Conservation (phyloP, 2,113 vertebrate genomes). For the Hylia prasina region DNA sequence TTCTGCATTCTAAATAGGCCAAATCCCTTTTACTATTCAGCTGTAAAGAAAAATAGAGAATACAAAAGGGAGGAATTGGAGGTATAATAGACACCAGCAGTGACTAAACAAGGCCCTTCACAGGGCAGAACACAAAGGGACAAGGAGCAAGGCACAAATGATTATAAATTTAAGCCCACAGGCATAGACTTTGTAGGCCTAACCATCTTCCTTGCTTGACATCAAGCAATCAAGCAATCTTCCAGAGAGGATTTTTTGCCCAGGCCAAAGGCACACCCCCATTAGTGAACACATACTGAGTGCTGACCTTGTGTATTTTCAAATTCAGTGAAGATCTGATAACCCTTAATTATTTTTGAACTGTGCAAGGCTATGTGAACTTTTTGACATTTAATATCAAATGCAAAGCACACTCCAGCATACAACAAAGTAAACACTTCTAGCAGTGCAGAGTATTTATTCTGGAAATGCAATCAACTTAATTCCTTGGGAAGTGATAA, state of each 20-base stretch:
- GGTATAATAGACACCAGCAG: not conserved
- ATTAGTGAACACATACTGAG: not conserved
- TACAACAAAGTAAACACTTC: not conserved
- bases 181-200: not conserved
- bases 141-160: not conserved
- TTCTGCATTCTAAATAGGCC: conserved; percentile 37
- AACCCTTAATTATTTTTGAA: not conserved
- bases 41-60: not conserved
- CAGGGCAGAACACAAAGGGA: not conserved
- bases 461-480: not conserved
- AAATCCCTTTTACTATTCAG: not conserved
- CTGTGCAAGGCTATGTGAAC: not conserved
- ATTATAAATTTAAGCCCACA: not conserved
- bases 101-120: not conserved
- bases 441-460: not conserved
- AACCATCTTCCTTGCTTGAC: not conserved
- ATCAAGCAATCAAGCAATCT: not conserved
- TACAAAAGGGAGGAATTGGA: not conserved
- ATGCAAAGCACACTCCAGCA: not conserved
- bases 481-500: not conserved
- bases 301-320: not conserved
- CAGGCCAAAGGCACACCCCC: not conserved
- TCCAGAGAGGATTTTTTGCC: not conserved
- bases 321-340: not conserved
- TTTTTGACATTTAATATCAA: not conserved